Evolutionary conservation across 2,888 invertebrate species (phyloP), one percentile per base, ranked within the genome.

Genomic region (Drosophila vallismaia): DNA sequence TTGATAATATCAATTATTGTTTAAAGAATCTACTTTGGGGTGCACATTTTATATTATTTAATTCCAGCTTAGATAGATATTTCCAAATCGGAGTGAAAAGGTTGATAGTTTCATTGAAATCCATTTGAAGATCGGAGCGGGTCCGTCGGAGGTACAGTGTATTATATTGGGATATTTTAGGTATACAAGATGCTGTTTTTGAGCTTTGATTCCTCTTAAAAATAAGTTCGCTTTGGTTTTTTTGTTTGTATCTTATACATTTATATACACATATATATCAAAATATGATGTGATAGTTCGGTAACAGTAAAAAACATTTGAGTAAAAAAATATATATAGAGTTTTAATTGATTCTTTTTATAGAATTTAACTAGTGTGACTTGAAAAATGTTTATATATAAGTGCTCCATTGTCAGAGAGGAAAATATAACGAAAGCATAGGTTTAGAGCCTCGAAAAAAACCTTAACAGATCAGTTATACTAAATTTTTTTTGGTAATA

Each of bases 81-180:
- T 64, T 31, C 24, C 29, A 28, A 62, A 59, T 31, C 29, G 12
- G 60, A 48, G 26, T 60, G 8, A 26, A 45, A 28, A 53, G 31
- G 19, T 52, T n/a, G 53, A 53, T 38, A 53, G 64, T 45, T 45
- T 24, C 29, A 12, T 51, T 58, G 33, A 48, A 51, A 68, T 63
- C 63, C 51, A 36, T 44, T 9, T 28, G 36, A 26, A 38, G 46
- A 49, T 36, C 26, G 8, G 46, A 75, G 51, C 70, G 52, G 74
- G 33, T 57, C 57, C 29, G 40, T 80, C 84, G 86, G 82, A 86
- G 82, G 82, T 82, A 80, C 68, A 73, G 74, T 48, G 54, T 74
- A 59, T 12, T 66, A 75, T 60, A 71, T 71, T 77, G 75, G 83
- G 86, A 80, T 86, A 78, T 76, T 70, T 69, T 60, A 46, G 51